Conservation (phyloP, 2,888 invertebrate genomes). For the Euproctis similis region DNA sequence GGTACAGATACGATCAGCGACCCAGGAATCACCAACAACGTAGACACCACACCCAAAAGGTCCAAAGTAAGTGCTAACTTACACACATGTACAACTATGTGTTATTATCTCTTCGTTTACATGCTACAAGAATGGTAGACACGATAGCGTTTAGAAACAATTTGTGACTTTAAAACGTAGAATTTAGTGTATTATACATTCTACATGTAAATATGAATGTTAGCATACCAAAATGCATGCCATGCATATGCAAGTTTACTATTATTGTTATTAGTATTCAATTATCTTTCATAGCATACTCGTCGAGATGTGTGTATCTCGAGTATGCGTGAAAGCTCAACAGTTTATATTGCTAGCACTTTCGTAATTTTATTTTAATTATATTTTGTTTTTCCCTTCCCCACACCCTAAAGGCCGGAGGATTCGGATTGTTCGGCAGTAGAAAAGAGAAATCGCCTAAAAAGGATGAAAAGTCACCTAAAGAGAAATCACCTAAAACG, state of each 20-base stretch:
- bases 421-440: conserved; percentile 58
- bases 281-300: no score
- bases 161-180: conserved; percentile 20
- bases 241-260: conserved; percentile 20
- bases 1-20: conserved; percentile 71
- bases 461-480: conserved; percentile 44
- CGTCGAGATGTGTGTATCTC: no score
- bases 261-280: not conserved
- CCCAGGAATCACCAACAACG: conserved; percentile 63
- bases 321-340: conserved; percentile 1
- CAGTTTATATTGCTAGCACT: conserved; percentile 26
- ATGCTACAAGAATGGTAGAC: conserved; percentile 53
- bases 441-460: conserved; percentile 60
- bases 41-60: conserved; percentile 67
- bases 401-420: conserved; percentile 48
- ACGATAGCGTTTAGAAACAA: conserved; percentile 20
- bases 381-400: conserved; percentile 52
- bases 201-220: conserved; percentile 50
- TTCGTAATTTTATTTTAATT: conserved; percentile 52
- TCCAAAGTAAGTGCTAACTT: conserved; percentile 48
- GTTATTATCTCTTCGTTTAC: no score
- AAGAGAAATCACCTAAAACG: conserved; percentile 63
- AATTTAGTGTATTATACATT: conserved; percentile 47
- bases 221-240: conserved; percentile 46
- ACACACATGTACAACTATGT: conserved; percentile 2